Base-by-base conservation (phyloP, 35 echinoderm and acorn worm genomes). In the Apostichopus californicus region DNA sequence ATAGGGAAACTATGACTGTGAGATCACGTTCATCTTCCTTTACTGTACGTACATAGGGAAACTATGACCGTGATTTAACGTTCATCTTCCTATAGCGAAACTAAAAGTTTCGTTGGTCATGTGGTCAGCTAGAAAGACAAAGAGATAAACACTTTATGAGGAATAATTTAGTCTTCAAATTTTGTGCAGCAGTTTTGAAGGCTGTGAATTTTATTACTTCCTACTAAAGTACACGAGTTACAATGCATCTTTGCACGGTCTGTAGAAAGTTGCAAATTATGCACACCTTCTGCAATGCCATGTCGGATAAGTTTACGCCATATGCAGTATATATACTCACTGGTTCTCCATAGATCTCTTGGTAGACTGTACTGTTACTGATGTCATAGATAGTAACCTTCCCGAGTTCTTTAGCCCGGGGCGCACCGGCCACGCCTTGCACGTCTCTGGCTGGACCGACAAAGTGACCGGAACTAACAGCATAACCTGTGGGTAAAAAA, bases 381-480 rank as follows among this genome's bases (percentile, higher is more conserved):
- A 96, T 66, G 28, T 93, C 80, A 56, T 96, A 93, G 68, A 96
- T 87, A 56, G 81, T 77, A 22, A 96, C 95, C 92, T 93, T 96
- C 8, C 95, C 95, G 15, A 93, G 46, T 21, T 80, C 11, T 9
- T 81, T 20, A 21, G 95, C 93, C 79, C 95, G 90, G 1, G 95
- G 95, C 17, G 95, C 95, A 21, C 93, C 93, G 23, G 91, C 70
- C 18, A 94, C 95, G 13, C 93, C 91, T 57, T 96, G 90, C 52
- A 54, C 80, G 14, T 83, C 80, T 8, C 17, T 56, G 18, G 57
- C 75, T 4, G 90, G 21, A 3, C 55, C 88, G 8, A 14, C 21
- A 80, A 96, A 96, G 15, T 94, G 78, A 7, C 95, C 95, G 6
- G 86, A 78, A 13, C 90, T 21, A 18, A 93, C 77, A 3, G 93